Base-by-base conservation (phyloP, 2,888 invertebrate genomes). In the Andrena bucephala region DNA sequence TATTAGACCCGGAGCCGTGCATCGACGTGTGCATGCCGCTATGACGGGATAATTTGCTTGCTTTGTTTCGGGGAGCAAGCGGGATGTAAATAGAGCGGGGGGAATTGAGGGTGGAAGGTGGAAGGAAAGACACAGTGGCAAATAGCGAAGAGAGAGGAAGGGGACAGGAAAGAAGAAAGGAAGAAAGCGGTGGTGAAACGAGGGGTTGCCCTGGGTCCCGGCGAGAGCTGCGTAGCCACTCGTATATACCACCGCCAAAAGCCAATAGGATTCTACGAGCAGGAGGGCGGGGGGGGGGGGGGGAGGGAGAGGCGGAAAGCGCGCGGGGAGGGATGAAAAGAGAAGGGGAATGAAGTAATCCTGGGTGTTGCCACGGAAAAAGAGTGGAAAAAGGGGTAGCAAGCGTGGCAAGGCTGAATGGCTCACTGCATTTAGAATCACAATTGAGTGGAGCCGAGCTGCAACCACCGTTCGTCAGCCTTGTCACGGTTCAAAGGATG, bases 21-120 rank as follows among this genome's bases (percentile, higher is more conserved):
- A 71, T 79, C 66, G 79, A 33, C 66, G 66, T 48, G 74, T 65
- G 60, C 65, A 24, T 52, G 52, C 29, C 29, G 65, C 60, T 73
- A 73, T 85, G 52, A 72, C 60, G 69, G 79, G 87, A 89, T 89
- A 91, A 91, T 91, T 91, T 89, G 88, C 87, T 83, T 86, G 83
- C 83, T 85, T 89, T 85, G 86, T 69, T 81, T 68, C 81, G 70
- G 16, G 1, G 60, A 6, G n/a, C 24, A 4, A 50, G 59, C 24
- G 13, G 50, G 29, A 74, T 67, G 68, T 72, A 71, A 81, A 75
- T 81, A 81, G 69, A 76, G 6, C 65, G 48, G 20, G 57, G 50
- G 31, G 59, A 65, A 52, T 59, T 60, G 69, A 57, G 10, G 24
- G 42, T n/a, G 50, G 48, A 2, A 33, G 36, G 62, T 16, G 57